Conservation (phyloP, 2,888 invertebrate species). For the Acrobasis repandana region DNA sequence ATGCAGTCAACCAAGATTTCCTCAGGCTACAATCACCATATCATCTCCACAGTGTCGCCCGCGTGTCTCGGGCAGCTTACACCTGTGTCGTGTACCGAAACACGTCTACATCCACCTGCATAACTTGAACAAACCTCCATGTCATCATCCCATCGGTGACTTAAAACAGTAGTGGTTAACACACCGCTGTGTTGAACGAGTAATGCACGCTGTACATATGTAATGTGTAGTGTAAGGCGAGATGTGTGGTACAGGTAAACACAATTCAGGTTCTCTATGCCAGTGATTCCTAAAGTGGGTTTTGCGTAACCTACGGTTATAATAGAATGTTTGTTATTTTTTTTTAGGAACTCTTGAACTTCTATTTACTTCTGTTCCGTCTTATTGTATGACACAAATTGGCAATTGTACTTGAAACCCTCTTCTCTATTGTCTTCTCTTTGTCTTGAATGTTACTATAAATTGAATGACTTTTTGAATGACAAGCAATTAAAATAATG, state of each 20-base stretch:
- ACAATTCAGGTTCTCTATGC: conserved; percentile 63
- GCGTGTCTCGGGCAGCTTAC: conserved; percentile 68
- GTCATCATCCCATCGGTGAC: conserved; percentile 21
- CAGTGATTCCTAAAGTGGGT: too few relatives aligned
- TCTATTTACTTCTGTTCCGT: too few relatives aligned
- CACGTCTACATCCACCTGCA: conserved; percentile 41
- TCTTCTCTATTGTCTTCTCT: too few relatives aligned
- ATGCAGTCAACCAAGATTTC: not conserved
- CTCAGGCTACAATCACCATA: conserved; percentile 51
- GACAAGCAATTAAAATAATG: too few relatives aligned
- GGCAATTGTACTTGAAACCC: too few relatives aligned
- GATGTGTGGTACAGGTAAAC: conserved; percentile 43
- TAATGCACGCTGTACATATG: conserved; percentile 50
- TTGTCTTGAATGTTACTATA: too few relatives aligned
- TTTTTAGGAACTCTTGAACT: too few relatives aligned
- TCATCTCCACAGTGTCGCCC: conserved; percentile 64
- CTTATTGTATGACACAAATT: too few relatives aligned
- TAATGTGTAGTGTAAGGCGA: conserved; percentile 52
- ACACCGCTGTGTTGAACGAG: conserved; percentile 34
- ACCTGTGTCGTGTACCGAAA: conserved; percentile 61
- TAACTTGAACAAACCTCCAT: conserved; percentile 24
- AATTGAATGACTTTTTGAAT: too few relatives aligned
- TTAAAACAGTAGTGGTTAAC: conserved; percentile 2
- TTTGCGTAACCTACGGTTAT: too few relatives aligned
- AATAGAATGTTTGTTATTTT: too few relatives aligned